phyloP scores from a whole-genome alignment of 2,113 vertebrate genomes.

The Porphyrio hochstetteri region DNA sequence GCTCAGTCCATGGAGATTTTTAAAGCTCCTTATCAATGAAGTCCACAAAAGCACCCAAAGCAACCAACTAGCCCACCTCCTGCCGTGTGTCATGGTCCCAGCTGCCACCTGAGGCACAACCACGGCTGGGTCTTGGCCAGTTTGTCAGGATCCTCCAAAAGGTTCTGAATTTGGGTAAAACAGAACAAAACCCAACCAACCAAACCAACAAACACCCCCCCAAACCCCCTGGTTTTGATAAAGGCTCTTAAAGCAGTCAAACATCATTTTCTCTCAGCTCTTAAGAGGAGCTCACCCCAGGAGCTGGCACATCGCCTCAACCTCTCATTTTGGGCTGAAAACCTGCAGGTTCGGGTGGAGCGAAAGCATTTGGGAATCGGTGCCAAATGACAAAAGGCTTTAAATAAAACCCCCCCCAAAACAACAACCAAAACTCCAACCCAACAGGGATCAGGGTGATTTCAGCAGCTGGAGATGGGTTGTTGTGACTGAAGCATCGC shows the following conservation, averaged over 20 bases:
- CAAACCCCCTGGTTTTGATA: fast-evolving
- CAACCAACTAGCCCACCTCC: not conserved
- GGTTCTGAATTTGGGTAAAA: not conserved
- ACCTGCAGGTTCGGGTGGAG: not conserved
- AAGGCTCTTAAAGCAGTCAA: not conserved
- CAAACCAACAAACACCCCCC: too few species aligned
- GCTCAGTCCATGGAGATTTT: not conserved
- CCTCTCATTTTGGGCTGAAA: not conserved
- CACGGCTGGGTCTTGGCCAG: fast-evolving
- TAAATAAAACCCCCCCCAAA: not conserved
- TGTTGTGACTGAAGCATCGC: fast-evolving
- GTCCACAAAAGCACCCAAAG: too few species aligned
- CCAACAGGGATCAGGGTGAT: not conserved
- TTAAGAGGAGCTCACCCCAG: not conserved
- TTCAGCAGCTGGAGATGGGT: not conserved
- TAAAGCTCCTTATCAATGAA: not conserved
- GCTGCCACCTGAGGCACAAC: not conserved
- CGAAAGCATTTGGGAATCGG: not conserved
- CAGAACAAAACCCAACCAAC: not conserved
- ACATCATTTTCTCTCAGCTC: fast-evolving
- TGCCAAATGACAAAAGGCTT: slow-evolving; percentile 39
- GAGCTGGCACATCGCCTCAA: fast-evolving
- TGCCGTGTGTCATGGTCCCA: fast-evolving
- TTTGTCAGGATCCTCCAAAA: not conserved
- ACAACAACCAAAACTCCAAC: too few species aligned